Base-by-base conservation (phyloP, 2,888 invertebrate species). In the Drosophila flavopinicola region DNA sequence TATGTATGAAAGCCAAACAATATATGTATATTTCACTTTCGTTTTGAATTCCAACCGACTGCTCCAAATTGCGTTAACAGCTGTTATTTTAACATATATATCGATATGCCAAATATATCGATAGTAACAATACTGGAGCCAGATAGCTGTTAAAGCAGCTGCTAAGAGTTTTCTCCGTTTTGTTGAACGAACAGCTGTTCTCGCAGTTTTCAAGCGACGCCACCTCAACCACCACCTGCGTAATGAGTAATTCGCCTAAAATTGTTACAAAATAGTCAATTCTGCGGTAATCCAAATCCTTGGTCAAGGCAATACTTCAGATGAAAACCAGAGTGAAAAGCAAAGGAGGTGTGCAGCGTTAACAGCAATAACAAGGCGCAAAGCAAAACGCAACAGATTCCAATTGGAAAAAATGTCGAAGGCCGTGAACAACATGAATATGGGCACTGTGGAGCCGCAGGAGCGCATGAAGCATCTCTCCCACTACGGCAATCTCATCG, bases 401-500 rank as follows among this genome's bases (percentile, higher is more conserved):
- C 37, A 49, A 35, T 7, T 29, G 32, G 38, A 44, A 10, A n/a
- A 11, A 42, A 88, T 88, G 88, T 88, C 89, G 30, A 88, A 88
- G 64, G 85, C 84, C 30, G 88, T 88, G 25, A 90, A 89, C 54
- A 78, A 90, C 35, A 89, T 89, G 88, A 89, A 84, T 38, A 89
- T 91, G 91, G 90, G 90, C 24, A 87, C 91, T 45, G 88, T 94
- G 73, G 94, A 95, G 68, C 95, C 96, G 3, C 92, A 94, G 52
- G 92, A 92, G 53, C 92, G 96, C 66, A 92, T 96, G 24, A 94
- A 94, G 88, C 92, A 93, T 70, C 91, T 96, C 53, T 94, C 94
- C 11, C 93, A 94, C 79, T 93, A 93, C 77, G 95, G 95, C 20
- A 94, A 94, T 73, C 92, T 93, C 72, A 94, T 96, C 32, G 94